Evolutionary conservation across 2,888 invertebrate genomes (phyloP).

Genomic region (Chydorus sphaericus): DNA sequence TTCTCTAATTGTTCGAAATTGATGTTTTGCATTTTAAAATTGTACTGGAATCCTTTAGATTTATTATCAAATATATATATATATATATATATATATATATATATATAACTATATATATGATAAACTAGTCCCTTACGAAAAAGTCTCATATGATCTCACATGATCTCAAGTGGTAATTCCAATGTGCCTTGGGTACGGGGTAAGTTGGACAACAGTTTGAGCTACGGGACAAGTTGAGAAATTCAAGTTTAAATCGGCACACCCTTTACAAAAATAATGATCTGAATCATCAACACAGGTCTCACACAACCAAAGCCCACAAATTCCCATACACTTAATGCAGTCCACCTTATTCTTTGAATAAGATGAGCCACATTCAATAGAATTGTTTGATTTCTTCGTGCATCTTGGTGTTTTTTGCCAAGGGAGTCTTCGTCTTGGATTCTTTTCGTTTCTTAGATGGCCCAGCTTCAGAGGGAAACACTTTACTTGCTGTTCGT

Average conservation of each 20-base stretch:
- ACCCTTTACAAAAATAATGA: too few species aligned
- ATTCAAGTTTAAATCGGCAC: not conserved
- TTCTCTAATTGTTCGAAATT: too few species aligned
- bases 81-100: too few species aligned
- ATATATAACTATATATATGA: too few species aligned
- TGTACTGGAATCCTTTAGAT: too few species aligned
- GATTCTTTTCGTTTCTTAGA: too few species aligned
- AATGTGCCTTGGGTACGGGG: not conserved
- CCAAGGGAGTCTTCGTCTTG: not conserved
- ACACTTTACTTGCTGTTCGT: not conserved
- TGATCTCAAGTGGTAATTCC: too few species aligned
- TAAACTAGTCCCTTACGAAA: too few species aligned
- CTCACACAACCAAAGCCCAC: not conserved
- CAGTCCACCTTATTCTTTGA: not conserved
- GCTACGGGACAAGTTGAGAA: not conserved
- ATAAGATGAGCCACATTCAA: not conserved
- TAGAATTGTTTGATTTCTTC: not conserved
- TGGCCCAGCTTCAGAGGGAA: not conserved
- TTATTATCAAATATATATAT: too few species aligned
- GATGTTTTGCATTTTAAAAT: too few species aligned
- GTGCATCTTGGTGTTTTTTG: not conserved
- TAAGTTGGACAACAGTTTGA: not conserved
- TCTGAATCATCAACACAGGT: not conserved
- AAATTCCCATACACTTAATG: not conserved
- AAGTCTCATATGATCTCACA: too few species aligned